A percentile compares a stretch with the other conserved stretches of the same genome.
These are phyloP conservation scores for Spialia ferax DNA, from an alignment of 2,888 invertebrate genomes.

Conservation along the genomic window DNA sequence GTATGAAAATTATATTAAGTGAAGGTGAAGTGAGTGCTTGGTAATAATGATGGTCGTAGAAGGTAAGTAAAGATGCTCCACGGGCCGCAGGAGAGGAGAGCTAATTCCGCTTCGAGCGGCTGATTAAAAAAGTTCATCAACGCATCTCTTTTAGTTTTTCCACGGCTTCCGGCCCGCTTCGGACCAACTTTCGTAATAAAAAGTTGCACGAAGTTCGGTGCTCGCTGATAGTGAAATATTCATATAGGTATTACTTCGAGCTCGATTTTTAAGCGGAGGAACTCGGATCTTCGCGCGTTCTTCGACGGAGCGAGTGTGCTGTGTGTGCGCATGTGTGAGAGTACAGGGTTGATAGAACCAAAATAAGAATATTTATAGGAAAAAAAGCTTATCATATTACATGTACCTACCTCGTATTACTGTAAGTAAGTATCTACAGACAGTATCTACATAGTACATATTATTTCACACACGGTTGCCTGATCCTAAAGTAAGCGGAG, in stretches of 20 bases:
- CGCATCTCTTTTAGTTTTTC: constrained; percentile 37
- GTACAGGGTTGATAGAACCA: too few relatives aligned
- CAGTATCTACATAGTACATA: too few relatives aligned
- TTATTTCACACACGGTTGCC: too few relatives aligned
- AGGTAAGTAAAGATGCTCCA: neutral
- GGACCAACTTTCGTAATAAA: constrained; percentile 36
- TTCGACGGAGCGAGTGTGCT: neutral
- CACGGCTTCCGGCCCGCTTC: constrained; percentile 34
- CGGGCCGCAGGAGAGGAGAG: constrained; percentile 17
- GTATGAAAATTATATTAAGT: too few relatives aligned
- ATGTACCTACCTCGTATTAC: too few relatives aligned
- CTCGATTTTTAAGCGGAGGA: constrained; percentile 26
- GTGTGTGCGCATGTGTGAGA: too few relatives aligned
- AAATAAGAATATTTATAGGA: too few relatives aligned
- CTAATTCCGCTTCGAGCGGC: constrained; percentile 33
- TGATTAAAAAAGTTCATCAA: constrained; percentile 41
- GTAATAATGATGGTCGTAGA: neutral
- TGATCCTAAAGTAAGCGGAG: too few relatives aligned
- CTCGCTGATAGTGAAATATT: constrained; percentile 36
- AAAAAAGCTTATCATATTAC: too few relatives aligned
- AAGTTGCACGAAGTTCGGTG: constrained; percentile 32
- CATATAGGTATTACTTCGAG: constrained; percentile 32
- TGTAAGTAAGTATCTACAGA: too few relatives aligned
- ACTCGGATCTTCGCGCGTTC: constrained; percentile 10
- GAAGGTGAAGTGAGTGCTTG: neutral